phyloP scores from a whole-genome alignment of 2,888 invertebrate genomes.

The Brachynemurus nebulosus region DNA sequence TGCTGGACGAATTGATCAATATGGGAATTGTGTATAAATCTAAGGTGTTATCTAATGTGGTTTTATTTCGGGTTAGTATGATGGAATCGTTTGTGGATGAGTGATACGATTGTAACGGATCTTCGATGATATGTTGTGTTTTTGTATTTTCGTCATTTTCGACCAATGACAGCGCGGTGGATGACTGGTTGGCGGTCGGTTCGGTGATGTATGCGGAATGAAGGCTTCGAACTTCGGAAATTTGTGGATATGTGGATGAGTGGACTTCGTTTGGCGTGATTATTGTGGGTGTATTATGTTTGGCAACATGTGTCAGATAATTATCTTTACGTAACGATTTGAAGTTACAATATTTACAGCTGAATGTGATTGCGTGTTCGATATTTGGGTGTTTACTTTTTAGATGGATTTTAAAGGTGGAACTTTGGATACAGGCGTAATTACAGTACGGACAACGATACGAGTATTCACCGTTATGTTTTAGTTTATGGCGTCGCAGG shows the following conservation, averaged over 20 bases:
- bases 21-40: neutral
- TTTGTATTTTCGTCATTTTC: too few relatives aligned
- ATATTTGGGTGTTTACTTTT: conserved; percentile 63
- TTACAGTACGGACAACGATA: conserved; percentile 69
- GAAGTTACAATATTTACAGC: conserved; percentile 46
- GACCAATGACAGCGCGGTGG: too few relatives aligned
- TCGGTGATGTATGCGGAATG: neutral
- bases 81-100: neutral
- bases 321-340: conserved; percentile 50
- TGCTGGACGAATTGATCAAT: neutral
- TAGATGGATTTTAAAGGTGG: conserved; percentile 62
- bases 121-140: too few relatives aligned
- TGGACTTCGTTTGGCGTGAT: neutral
- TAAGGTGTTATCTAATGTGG: neutral
- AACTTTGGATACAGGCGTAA: conserved; percentile 69
- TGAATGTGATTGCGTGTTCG: conserved; percentile 44
- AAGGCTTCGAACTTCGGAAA: neutral
- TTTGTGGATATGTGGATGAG: neutral
- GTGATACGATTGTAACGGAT: neutral
- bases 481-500: conserved; percentile 60
- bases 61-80: neutral
- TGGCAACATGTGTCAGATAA: conserved; percentile 37
- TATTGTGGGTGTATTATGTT: conserved; percentile 28
- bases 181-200: neutral
- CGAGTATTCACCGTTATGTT: conserved; percentile 58